These are phyloP conservation scores for Amblyjoppa fuscipennis DNA, from an alignment of 2,888 invertebrate genomes.

Conservation along the genomic window DNA sequence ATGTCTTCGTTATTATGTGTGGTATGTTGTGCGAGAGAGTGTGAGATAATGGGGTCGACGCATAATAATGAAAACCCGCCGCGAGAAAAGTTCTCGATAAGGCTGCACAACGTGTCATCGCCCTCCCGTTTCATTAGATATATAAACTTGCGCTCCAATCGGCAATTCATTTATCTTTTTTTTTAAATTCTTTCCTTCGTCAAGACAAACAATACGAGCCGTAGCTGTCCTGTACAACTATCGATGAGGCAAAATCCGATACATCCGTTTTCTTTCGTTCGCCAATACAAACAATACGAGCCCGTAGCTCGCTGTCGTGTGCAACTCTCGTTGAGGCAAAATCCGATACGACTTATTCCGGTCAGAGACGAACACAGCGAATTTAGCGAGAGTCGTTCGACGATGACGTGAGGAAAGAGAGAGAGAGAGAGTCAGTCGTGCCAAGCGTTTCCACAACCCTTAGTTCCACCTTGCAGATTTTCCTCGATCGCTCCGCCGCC, in stretches of 20 bases:
- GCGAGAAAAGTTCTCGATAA: slow-evolving; percentile 26
- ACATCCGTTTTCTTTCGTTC: slow-evolving; percentile 25
- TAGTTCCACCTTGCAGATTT: slow-evolving; percentile 65
- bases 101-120: slow-evolving; percentile 37
- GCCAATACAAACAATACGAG: slow-evolving; percentile 13
- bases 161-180: slow-evolving; percentile 1
- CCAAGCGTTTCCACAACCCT: slow-evolving; percentile 68
- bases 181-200: slow-evolving; percentile 1
- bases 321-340: slow-evolving; percentile 3
- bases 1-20: slow-evolving; percentile 10
- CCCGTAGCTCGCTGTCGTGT: background rate
- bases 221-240: background rate
- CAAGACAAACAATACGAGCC: slow-evolving; percentile 7
- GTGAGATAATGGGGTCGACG: slow-evolving; percentile 25
- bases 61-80: slow-evolving; percentile 8
- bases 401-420: slow-evolving; percentile 9
- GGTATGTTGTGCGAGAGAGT: slow-evolving; percentile 10
- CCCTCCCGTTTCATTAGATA: slow-evolving; percentile 27
- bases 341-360: slow-evolving; percentile 72
- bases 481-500: slow-evolving; percentile 59
- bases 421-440: slow-evolving; percentile 51
- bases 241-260: slow-evolving; percentile 17
- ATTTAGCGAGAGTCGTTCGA: slow-evolving; percentile 21
- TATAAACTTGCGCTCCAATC: slow-evolving; percentile 23
- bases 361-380: slow-evolving; percentile 66